Evolutionary conservation across 2,113 vertebrate species (phyloP), one percentile per base, ranked within the genome.

Genomic region (Aix galericulata): DNA sequence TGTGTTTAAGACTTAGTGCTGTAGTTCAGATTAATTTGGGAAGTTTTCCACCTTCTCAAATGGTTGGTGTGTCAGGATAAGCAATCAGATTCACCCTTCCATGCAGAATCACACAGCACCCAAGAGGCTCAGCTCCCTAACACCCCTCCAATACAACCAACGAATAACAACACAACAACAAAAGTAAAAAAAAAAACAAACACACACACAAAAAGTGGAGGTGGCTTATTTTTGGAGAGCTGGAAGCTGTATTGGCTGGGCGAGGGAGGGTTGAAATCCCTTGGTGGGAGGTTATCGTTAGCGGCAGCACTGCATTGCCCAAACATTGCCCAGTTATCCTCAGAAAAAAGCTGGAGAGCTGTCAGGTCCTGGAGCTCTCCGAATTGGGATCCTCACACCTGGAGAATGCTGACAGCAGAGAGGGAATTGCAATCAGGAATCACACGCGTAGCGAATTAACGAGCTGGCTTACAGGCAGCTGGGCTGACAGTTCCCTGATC

Each of bases 351-450:
- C 31, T 89, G 93, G 48, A 82, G 79, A 92, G 38, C 42, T 89
- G 93, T 66, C 79, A 91, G 52, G 4, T 4, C 59, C 26, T 75
- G 2, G 3, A 92, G 73, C 60, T 67, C 50, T 55, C 82, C 9
- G 36, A 59, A 25, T 89, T 29, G 38, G 75, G n/a, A 85, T 78
- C 64, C 59, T 89, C 71, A 52, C 86, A 89, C 93, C 93, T 79
- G 93, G 83, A 21, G 84, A 91, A 62, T 0, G 2, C 55, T 82
- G 82, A 23, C 75, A 91, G 77, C 66, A 40, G 82, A 75, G 80
- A 52, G 64, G 74, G 85, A 93, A 78, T 81, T 56, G 34, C 73
- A 72, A 16, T 73, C 84, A 80, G 78, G 20, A 79, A 52, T 85
- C 60, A 63, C 74, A 52, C 4, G 15, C 36, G 80, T 71, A 74